A percentile compares a stretch with the other conserved stretches of the same genome.
Evolutionary conservation across 2,888 invertebrate genomes (phyloP).

Genomic region (Drosophila acutilabella): DNA sequence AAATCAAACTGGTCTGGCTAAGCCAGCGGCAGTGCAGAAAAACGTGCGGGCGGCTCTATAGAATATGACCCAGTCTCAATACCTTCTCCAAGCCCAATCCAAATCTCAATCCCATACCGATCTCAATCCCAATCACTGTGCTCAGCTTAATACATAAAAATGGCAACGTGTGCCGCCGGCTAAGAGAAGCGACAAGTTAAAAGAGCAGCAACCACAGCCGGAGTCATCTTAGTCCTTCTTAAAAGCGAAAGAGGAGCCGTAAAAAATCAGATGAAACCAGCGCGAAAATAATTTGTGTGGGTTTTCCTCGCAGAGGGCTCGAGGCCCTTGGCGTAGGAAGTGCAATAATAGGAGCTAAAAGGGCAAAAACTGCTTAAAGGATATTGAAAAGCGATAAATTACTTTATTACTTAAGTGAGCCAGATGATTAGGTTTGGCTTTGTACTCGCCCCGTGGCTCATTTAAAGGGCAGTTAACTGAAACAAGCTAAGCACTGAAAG

Average conservation of each 20-base stretch:
- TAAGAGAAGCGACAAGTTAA: slow-evolving; percentile 60
- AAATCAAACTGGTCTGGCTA: slow-evolving; percentile 66
- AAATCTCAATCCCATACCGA: slow-evolving; percentile 6
- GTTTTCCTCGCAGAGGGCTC: slow-evolving; percentile 41
- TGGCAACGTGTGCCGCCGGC: slow-evolving; percentile 75
- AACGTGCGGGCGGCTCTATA: slow-evolving; percentile 56
- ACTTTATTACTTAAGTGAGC: slow-evolving; percentile 76
- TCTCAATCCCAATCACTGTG: slow-evolving; percentile 18
- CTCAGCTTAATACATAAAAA: slow-evolving; percentile 65
- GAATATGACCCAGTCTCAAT: slow-evolving; percentile 44
- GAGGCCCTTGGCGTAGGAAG: slow-evolving; percentile 44
- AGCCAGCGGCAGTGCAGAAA: slow-evolving; percentile 50
- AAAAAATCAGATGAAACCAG: slow-evolving; percentile 61
- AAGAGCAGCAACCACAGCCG: slow-evolving; percentile 41
- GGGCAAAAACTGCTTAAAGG: slow-evolving; percentile 69
- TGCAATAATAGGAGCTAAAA: slow-evolving; percentile 53
- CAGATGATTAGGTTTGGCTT: slow-evolving; percentile 65
- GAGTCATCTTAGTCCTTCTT: slow-evolving; percentile 20
- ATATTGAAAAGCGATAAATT: slow-evolving; percentile 79
- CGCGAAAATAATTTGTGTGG: slow-evolving; percentile 76
- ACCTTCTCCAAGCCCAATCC: slow-evolving; percentile 7
- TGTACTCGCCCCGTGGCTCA: slow-evolving; percentile 41
- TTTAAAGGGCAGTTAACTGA: slow-evolving; percentile 30
- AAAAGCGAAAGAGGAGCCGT: slow-evolving; percentile 31
- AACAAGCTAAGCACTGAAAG: slow-evolving; percentile 7